Evolutionary conservation across 2,113 vertebrate genomes (phyloP).

Genomic region (Malurus elegans): DNA sequence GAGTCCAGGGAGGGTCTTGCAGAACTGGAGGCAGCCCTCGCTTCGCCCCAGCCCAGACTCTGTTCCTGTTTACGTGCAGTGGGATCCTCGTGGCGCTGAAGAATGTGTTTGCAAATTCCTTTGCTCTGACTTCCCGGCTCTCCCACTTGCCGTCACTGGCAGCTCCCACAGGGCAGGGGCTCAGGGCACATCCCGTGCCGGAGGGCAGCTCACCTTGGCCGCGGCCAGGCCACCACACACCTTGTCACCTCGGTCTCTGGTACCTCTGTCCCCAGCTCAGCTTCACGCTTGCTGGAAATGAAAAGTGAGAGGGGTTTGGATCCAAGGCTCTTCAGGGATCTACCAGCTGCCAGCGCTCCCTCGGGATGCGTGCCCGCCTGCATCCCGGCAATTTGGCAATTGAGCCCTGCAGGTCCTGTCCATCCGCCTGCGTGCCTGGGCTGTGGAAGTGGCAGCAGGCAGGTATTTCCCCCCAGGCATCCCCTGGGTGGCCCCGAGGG

Average conservation of each 20-base stretch:
- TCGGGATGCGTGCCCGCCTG: not conserved
- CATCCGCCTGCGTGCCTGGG: not conserved
- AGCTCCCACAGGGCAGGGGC: not conserved
- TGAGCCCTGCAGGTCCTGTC: not conserved
- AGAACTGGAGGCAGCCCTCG: not conserved
- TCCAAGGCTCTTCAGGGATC: not conserved
- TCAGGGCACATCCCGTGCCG: not conserved
- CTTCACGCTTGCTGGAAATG: conserved; percentile 28
- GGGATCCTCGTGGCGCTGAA: conserved; percentile 31
- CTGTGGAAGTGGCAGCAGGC: not conserved
- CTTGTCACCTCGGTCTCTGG: not conserved
- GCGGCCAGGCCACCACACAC: not conserved
- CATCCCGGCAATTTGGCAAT: not conserved
- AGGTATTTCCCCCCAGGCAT: conserved; percentile 1
- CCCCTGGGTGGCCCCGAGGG: accelerated
- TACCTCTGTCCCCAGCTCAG: conserved; percentile 6
- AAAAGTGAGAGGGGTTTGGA: conserved; percentile 25
- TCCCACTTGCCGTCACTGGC: not conserved
- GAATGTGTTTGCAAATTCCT: conserved; percentile 69
- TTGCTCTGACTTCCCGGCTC: conserved; percentile 53
- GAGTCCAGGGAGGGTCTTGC: not conserved
- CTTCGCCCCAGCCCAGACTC: not conserved
- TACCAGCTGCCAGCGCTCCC: not conserved
- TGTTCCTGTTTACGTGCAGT: conserved; percentile 15
- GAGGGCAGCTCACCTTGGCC: not conserved